phyloP scores from a whole-genome alignment of 2,113 vertebrate species.

The Uropsilus gracilis region DNA sequence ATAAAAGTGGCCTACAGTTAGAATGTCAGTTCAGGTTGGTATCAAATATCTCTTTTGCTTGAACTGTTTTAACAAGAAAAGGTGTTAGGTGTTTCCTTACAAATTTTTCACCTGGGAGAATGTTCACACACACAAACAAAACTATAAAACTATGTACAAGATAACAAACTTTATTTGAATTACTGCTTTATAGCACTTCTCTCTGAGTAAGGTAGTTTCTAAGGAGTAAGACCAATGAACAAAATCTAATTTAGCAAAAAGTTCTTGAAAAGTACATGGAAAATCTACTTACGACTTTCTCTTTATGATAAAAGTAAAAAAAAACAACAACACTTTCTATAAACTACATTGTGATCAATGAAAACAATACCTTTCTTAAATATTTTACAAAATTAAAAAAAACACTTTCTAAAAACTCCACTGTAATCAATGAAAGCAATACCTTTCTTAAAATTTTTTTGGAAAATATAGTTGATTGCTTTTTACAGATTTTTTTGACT shows the following conservation, averaged over 20 bases:
- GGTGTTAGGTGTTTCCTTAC: background rate
- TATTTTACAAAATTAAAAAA: background rate
- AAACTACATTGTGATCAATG: background rate
- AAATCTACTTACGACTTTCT: background rate
- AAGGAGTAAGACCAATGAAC: background rate
- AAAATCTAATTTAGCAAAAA: constrained; percentile 50
- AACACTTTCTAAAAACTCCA: constrained; percentile 18
- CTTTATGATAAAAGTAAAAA: background rate
- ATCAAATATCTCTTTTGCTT: constrained; percentile 51
- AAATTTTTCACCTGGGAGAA: constrained; percentile 36
- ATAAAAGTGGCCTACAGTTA: constrained; percentile 43
- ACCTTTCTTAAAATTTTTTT: background rate
- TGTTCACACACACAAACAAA: background rate
- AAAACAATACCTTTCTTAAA: constrained; percentile 10
- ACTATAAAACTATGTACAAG: background rate
- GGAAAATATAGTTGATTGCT: background rate
- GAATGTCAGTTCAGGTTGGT: constrained; percentile 45
- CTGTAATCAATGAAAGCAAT: background rate
- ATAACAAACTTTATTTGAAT: background rate
- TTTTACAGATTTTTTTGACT: background rate
- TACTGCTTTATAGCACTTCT: background rate
- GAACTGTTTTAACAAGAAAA: constrained; percentile 63
- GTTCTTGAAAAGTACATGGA: background rate
- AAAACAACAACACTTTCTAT: background rate
- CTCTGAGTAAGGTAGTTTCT: constrained; percentile 22